These are phyloP conservation scores for Calephelis perditalis DNA, from an alignment of 2,888 invertebrate genomes.

Conservation along the genomic window DNA sequence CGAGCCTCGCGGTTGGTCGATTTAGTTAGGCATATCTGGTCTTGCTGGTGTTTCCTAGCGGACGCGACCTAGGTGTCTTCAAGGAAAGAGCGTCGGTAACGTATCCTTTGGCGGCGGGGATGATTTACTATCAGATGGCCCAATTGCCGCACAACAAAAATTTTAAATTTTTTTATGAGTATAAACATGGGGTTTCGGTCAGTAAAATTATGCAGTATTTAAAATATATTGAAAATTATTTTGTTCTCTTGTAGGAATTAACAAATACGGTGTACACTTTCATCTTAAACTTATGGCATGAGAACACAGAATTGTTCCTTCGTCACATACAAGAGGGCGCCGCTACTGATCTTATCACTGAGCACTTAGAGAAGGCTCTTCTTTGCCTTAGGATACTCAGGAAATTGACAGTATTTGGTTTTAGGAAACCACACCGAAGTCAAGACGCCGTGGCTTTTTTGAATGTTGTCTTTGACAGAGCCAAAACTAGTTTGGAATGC, in stretches of 20 bases:
- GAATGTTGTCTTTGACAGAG: constrained; percentile 86
- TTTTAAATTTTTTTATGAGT: too few species aligned
- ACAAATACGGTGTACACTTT: constrained; percentile 85
- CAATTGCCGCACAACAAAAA: too few species aligned
- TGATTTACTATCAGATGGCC: too few species aligned
- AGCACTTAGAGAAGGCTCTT: constrained; percentile 87
- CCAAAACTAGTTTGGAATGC: constrained; percentile 88
- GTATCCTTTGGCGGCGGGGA: too few species aligned
- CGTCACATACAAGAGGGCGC: constrained; percentile 80
- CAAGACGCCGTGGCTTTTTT: constrained; percentile 87
- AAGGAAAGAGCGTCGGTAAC: too few species aligned
- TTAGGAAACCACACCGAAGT: constrained; percentile 86
- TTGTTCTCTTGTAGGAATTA: constrained; percentile 79
- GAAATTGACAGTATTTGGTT: constrained; percentile 90
- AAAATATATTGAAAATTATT: background rate
- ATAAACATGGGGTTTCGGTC: background rate
- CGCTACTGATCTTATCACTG: constrained; percentile 78
- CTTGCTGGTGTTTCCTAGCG: too few species aligned
- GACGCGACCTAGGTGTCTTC: too few species aligned
- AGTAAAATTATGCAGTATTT: background rate
- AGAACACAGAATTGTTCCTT: constrained; percentile 83
- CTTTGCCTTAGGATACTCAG: constrained; percentile 89
- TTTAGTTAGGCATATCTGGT: too few species aligned
- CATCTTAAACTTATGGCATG: constrained; percentile 89
- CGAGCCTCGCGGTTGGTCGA: too few species aligned